Evolutionary conservation across 2,888 invertebrate genomes (phyloP).

Genomic region (Stenotaenia linearis): DNA sequence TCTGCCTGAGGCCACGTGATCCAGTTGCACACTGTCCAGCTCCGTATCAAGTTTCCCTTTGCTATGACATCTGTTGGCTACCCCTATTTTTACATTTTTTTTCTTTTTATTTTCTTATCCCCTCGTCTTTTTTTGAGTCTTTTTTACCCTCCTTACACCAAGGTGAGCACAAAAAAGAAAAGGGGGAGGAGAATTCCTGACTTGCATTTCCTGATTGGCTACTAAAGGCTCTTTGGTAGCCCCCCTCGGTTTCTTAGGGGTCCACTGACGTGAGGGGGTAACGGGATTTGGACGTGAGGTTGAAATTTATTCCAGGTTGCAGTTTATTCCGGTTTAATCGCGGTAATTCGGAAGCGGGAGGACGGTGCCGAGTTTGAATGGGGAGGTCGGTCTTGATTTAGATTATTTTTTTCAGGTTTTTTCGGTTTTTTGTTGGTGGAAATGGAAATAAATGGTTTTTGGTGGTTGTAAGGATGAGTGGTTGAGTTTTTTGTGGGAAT

Average conservation of each 20-base stretch:
- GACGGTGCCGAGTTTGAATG: too few relatives aligned
- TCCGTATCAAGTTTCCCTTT: constrained; percentile 8
- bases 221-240: neutral
- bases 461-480: too few relatives aligned
- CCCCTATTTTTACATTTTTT: neutral
- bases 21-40: neutral
- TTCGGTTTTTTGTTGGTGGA: too few relatives aligned
- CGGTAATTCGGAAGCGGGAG: too few relatives aligned
- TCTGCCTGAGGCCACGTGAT: neutral
- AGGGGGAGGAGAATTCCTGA: neutral
- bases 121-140: too few relatives aligned
- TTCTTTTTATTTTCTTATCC: neutral
- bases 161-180: constrained; percentile 3
- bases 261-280: neutral
- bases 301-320: too few relatives aligned
- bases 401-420: too few relatives aligned
- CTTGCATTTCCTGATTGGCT: constrained; percentile 6
- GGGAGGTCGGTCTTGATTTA: too few relatives aligned
- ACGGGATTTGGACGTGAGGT: neutral
- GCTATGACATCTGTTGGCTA: neutral
- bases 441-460: too few relatives aligned
- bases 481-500: too few relatives aligned
- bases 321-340: too few relatives aligned
- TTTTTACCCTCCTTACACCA: neutral
- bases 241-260: constrained; percentile 8